Base-by-base conservation (phyloP, 2,888 invertebrate species). In the Nemoura dubitans region DNA sequence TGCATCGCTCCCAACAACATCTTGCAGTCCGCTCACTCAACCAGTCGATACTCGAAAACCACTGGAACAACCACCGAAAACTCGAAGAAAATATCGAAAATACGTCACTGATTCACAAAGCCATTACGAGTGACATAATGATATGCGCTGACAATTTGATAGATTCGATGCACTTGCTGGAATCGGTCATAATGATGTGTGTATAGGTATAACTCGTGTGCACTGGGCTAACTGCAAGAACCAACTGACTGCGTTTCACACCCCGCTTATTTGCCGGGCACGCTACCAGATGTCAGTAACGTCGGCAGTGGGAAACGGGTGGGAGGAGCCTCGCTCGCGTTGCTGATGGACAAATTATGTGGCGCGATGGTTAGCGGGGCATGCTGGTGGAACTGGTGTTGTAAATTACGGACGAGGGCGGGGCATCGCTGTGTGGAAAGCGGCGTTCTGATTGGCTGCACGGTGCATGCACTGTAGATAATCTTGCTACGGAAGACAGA, bases 1-100 rank as follows among this genome's bases (percentile, higher is more conserved):
- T 93, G 92, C 92, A 92, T 92, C 88, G 92, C 92, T 88, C 92
- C 92, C 89, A 92, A 90, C 88, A 92, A 91, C 92, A 92, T 92
- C 89, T 29, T 76, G 25, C 43, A 16, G 29, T 82, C 82, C 10
- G 3, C 43, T 10, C 30, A 81, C 7, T 6, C 30, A 29, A n/a
- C n/a, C 36, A 82, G 82, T 82, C n/a, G 59, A 76, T 36, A 21
- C 59, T 78, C 78, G 36, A 36, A 36, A 36, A 36, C 10, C 36
- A 36, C 36, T 3, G 25, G 16, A 28, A 21, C 25, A 26, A 14
- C 28, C 78, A 78, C 78, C 78, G 28, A 59, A 59, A 59, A 59
- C 59, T 21, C 59, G 59, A 21, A 3, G 2, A 59, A 59, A 59
- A 3, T 59, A 21, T 7, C 21, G 59, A 21, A 7, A 59, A 21